Evolutionary conservation across 2,888 invertebrate species (phyloP).

Genomic region (Dorcus hopei): DNA sequence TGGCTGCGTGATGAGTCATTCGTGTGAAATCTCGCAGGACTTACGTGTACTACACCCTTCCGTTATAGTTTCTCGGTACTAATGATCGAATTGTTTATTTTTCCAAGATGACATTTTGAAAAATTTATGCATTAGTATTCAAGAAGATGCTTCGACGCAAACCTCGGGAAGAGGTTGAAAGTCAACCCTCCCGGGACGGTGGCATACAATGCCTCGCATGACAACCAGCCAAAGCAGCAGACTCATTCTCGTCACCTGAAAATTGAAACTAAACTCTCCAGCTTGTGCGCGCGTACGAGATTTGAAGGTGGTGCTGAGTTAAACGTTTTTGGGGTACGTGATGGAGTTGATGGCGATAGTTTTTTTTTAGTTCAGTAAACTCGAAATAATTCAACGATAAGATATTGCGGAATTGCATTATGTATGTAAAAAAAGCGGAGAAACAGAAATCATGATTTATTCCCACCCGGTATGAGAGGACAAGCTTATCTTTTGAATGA

Average conservation of each 20-base stretch:
- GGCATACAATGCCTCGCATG: constrained; percentile 41
- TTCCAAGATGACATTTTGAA: constrained; percentile 38
- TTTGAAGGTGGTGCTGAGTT: constrained; percentile 11
- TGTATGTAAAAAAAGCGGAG: constrained; percentile 20
- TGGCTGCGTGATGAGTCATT: no score
- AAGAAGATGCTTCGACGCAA: constrained; percentile 34
- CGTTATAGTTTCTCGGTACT: not conserved
- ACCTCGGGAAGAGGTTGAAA: constrained; percentile 44
- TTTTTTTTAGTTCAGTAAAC: no score
- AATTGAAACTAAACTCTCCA: constrained; percentile 18
- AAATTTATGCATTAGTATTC: constrained; percentile 43
- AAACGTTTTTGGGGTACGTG: not conserved
- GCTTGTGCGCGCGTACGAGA: constrained; percentile 9
- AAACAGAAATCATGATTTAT: constrained; percentile 41
- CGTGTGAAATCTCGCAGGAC: no score
- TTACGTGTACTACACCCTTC: no score
- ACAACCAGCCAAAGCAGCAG: constrained; percentile 34
- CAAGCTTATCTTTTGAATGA: constrained; percentile 45
- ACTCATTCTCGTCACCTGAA: constrained; percentile 26
- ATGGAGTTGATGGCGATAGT: not conserved
- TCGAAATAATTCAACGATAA: no score
- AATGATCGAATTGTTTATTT: constrained; percentile 36
- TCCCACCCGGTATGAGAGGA: constrained; percentile 40
- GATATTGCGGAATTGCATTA: not conserved
- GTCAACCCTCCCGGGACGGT: constrained; percentile 38